These are phyloP conservation scores for Lissonota sp. DNA, from an alignment of 2,888 invertebrate genomes.

Conservation along the genomic window DNA sequence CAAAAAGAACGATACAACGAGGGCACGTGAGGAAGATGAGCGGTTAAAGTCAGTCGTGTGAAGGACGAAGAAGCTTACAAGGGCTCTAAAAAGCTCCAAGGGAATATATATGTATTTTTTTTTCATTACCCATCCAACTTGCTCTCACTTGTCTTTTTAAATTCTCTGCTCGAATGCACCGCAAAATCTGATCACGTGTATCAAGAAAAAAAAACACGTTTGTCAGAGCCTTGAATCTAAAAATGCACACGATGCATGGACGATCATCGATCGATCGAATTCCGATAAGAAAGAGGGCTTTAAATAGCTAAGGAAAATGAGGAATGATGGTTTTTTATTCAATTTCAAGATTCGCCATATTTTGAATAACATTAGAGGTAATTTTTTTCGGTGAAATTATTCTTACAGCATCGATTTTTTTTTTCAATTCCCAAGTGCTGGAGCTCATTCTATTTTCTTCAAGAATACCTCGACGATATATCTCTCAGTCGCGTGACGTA, in stretches of 20 bases:
- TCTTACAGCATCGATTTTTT: no score
- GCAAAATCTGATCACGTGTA: not conserved
- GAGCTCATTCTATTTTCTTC: no score
- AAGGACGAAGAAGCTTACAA: conserved; percentile 13
- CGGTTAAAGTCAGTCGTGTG: conserved; percentile 13
- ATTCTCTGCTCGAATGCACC: conserved; percentile 30
- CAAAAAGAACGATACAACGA: not conserved
- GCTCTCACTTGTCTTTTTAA: not conserved
- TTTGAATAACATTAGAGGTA: no score
- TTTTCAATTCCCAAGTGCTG: no score
- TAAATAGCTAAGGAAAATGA: no score
- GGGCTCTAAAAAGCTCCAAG: not conserved
- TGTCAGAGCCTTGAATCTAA: conserved; percentile 13
- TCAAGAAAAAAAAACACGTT: conserved; percentile 4
- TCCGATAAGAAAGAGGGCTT: not conserved
- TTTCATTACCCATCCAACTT: not conserved
- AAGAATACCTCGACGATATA: no score
- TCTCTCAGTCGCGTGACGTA: not conserved
- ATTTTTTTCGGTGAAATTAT: no score
- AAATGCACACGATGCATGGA: conserved; percentile 4
- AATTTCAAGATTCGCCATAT: no score
- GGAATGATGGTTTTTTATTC: no score
- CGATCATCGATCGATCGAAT: conserved; percentile 15
- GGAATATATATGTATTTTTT: not conserved
- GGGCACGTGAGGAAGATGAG: not conserved